Evolutionary conservation across 2,888 invertebrate species (phyloP), one percentile per base, ranked within the genome.

Genomic region (Leptura quadrifasciata): DNA sequence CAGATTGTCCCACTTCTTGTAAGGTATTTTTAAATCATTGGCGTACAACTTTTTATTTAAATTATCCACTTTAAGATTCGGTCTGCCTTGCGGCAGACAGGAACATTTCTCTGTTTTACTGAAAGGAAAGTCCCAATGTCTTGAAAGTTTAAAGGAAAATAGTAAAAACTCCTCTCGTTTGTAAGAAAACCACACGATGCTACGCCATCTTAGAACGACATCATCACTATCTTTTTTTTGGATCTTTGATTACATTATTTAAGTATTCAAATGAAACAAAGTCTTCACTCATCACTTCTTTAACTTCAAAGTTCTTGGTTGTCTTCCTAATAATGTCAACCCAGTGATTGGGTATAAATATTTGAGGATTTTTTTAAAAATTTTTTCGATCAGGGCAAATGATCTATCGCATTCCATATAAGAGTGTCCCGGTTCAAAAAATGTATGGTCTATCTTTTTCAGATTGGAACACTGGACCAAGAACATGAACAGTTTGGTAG

Each of bases 271-370:
- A n/a, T n/a, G 52, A 52, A 12, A 52, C 52, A 52, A 52, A 52
- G n/a, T 52, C 52, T n/a, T 52, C 52, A 52, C 52, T 52, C 12
- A n/a, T 52, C 52, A 52, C 12, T 52, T 52, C n/a, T 52, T n/a
- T n/a, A n/a, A n/a, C n/a, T n/a, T n/a, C n/a, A n/a, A n/a, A n/a
- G n/a, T n/a, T n/a, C n/a, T n/a, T 52, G n/a, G 15, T 52, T n/a
- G 52, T 52, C 12, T 52, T 52, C n/a, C n/a, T 52, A 52, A 52
- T 52, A n/a, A 52, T 52, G n/a, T 52, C 52, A 52, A 52, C 52
- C 52, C 52, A 52, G n/a, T 52, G 15, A 52, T 3, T n/a, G 12
- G 52, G 15, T 52, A 52, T n/a, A 52, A 52, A 52, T 27, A 52
- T 6, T 12, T n/a, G n/a, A 52, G 52, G 52, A 52, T 52, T 52